Evolutionary conservation across 2,113 vertebrate species (phyloP), one percentile per base, ranked within the genome.

Genomic region (Neogobius melanostomus): DNA sequence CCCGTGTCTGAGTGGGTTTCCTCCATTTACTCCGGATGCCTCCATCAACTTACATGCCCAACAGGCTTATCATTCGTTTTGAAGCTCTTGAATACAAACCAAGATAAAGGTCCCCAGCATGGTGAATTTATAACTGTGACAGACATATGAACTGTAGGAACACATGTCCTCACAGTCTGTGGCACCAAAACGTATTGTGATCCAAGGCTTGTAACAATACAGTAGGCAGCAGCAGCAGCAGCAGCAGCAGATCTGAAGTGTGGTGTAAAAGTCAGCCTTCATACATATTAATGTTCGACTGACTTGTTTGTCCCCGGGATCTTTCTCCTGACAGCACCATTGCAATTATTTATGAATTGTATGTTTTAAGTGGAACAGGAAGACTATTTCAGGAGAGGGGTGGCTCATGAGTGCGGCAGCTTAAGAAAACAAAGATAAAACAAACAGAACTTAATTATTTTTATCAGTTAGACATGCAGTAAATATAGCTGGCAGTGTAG

Each of bases 351-450:
- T 76, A 85, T 85, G 69, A 64, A 44, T 72, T 74, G 49, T 53
- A 65, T 70, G 68, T 84, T 84, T 79, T 69, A 79, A 79, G 74
- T 85, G 69, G 77, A 89, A 80, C 76, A 84, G 84, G 81, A 86
- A 80, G 75, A 81, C 78, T 83, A 83, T 83, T 88, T 82, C 77
- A 84, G 71, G 82, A 53, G 76, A 45, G 64, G 65, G 71, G 54
- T 64, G 76, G 63, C 68, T 76, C 71, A 71, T 54, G 64, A 86
- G 71, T 68, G 15, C 63, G 56, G 62, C 67, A 76, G 76, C 76
- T 83, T 72, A 84, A 81, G 57, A 80, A 85, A 88, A 79, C 82
- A 85, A 77, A 85, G 78, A 69, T 66, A 52, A 77, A 81, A 65
- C 50, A 74, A 80, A 69, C 67, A 66, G 62, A n/a, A 52, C 68